Conservation (phyloP, 1,140 invertebrate species). For the Aphelinus certus region DNA sequence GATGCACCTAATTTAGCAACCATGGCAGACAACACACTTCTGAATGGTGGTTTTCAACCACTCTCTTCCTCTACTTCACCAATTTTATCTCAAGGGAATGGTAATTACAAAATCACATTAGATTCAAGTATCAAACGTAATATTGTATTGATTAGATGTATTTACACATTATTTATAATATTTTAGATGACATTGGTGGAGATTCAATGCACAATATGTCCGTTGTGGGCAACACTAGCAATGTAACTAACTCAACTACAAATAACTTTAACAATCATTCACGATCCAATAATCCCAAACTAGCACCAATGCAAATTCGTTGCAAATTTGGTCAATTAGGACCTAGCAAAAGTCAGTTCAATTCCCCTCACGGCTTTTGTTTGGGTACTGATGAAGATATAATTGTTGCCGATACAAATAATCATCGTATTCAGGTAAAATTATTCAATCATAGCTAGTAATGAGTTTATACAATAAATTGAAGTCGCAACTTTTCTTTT, state of each 20-base stretch:
- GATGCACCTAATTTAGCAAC: conserved; percentile 62
- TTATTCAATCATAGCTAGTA: conserved; percentile 25
- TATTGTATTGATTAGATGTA: too few relatives aligned
- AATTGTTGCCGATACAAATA: conserved; percentile 95
- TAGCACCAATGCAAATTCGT: conserved; percentile 85
- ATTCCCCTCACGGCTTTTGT: conserved; percentile 97
- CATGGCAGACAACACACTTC: conserved; percentile 63
- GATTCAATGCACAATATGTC: conserved; percentile 63
- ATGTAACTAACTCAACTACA: conserved; percentile 56
- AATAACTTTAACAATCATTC: conserved; percentile 67
- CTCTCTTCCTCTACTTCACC: conserved; percentile 73
- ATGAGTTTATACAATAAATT: conserved; percentile 29
- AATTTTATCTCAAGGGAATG: conserved; percentile 66
- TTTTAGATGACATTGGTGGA: conserved; percentile 59
- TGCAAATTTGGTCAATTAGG: conserved; percentile 95
- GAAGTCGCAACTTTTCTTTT: neutral
- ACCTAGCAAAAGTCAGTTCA: conserved; percentile 91
- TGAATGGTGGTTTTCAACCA: conserved; percentile 67
- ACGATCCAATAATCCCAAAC: conserved; percentile 72
- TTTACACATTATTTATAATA: neutral
- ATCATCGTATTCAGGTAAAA: conserved; percentile 90
- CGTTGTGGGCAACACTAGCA: conserved; percentile 52
- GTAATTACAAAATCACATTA: conserved; percentile 41
- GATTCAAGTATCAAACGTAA: too few relatives aligned
- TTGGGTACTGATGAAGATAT: conserved; percentile 93